Percentiles rank a stretch among this genome's conserved stretches.
Conservation (phyloP, 2,888 invertebrate species). For the Synanthedon tipuliformis region DNA sequence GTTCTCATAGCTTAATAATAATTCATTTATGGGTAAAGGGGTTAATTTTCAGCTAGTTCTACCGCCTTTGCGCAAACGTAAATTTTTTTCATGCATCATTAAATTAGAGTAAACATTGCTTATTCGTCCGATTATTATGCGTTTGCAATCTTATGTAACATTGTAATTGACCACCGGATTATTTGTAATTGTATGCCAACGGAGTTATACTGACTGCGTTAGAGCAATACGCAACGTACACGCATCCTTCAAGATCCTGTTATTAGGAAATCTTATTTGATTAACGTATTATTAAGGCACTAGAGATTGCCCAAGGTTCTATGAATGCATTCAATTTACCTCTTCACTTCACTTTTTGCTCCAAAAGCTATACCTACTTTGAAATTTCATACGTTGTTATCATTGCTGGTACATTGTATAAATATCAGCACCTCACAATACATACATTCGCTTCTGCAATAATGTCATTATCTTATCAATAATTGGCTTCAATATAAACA, state of each 20-base stretch:
- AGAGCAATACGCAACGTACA: neutral
- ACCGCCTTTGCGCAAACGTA: neutral
- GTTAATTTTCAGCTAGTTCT: neutral
- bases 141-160: neutral
- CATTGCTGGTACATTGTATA: no score
- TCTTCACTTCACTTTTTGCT: no score
- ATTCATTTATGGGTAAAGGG: neutral
- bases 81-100: neutral
- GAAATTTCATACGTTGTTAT: no score
- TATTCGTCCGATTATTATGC: neutral
- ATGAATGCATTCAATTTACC: no score
- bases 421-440: no score
- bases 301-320: neutral
- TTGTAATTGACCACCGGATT: neutral
- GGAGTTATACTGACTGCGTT: neutral
- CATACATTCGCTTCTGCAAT: no score
- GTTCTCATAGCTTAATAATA: no score
- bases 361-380: no score
- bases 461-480: no score
- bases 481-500: no score
- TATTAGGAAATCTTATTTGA: neutral
- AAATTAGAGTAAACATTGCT: neutral
- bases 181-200: neutral
- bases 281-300: neutral
- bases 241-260: neutral